Conservation (phyloP, 2,888 invertebrate species). For the Tinea pellionella region DNA sequence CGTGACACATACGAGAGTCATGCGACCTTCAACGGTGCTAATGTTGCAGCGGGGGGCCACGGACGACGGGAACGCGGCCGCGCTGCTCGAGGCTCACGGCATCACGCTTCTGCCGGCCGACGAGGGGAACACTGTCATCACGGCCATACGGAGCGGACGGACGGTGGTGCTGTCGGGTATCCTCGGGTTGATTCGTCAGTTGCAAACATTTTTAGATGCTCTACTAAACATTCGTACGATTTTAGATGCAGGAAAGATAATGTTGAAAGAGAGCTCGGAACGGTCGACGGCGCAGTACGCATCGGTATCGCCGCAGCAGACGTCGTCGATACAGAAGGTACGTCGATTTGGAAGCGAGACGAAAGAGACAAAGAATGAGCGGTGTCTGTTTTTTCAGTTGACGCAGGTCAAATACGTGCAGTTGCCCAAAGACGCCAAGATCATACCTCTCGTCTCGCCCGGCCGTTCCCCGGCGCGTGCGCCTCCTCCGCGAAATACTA, state of each 20-base stretch:
- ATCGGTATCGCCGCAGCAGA: not conserved
- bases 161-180: slow-evolving; percentile 83
- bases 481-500: slow-evolving; percentile 15
- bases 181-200: too few species aligned
- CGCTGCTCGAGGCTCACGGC: slow-evolving; percentile 85
- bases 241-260: slow-evolving; percentile 80
- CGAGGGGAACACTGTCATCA: slow-evolving; percentile 76
- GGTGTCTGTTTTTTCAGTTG: not conserved
- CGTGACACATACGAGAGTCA: too few species aligned
- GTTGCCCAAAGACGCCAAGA: slow-evolving; percentile 26
- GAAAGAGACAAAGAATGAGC: too few species aligned
- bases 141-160: slow-evolving; percentile 87
- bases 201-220: too few species aligned
- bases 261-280: slow-evolving; percentile 68
- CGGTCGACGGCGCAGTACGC: not conserved
- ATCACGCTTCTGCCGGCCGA: slow-evolving; percentile 88
- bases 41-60: not conserved
- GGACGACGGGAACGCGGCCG: slow-evolving; percentile 47
- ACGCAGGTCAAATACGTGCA: slow-evolving; percentile 40
- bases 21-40: not conserved
- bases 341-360: too few species aligned
- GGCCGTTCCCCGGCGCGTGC: slow-evolving; percentile 13
- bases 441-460: slow-evolving; percentile 8
- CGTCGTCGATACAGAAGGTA: slow-evolving; percentile 49
- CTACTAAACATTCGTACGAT: too few species aligned